Conservation (phyloP, 2,888 invertebrate genomes). For the Agrotis exclamationis region DNA sequence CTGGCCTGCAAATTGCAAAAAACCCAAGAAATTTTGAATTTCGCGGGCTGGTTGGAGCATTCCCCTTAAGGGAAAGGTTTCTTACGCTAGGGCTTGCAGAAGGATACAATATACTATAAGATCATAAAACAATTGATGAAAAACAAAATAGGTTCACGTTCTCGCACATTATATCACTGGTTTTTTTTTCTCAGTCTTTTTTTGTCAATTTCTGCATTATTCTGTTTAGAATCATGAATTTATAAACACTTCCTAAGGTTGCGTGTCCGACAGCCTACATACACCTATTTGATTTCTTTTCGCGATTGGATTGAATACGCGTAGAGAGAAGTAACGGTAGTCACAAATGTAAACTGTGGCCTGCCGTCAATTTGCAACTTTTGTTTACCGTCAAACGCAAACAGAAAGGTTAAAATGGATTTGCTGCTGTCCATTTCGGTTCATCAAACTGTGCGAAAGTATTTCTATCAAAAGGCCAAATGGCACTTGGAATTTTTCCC, state of each 20-base stretch:
- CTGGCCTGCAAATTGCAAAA: too few species aligned
- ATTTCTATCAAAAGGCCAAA: neutral
- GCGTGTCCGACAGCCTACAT: neutral
- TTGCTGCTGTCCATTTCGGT: neutral
- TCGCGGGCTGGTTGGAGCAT: too few species aligned
- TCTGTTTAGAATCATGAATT: neutral
- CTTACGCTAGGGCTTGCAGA: too few species aligned
- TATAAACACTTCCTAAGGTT: neutral
- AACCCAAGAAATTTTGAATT: too few species aligned
- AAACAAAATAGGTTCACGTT: too few species aligned
- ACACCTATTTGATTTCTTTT: conserved; percentile 13
- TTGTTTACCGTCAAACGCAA: conserved; percentile 31
- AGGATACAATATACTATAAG: too few species aligned
- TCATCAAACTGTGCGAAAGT: neutral
- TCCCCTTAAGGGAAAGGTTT: too few species aligned
- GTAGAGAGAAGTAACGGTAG: conserved; percentile 43
- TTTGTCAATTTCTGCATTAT: neutral
- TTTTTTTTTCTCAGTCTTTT: too few species aligned
- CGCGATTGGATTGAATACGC: conserved; percentile 26
- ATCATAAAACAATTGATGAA: too few species aligned
- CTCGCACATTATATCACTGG: too few species aligned
- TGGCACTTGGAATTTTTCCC: neutral
- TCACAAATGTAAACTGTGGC: conserved; percentile 30
- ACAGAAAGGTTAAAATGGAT: conserved; percentile 1
- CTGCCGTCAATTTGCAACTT: conserved; percentile 27